These are phyloP conservation scores for Hyaena hyaena DNA, from an alignment of 2,113 vertebrate genomes.

Conservation along the genomic window DNA sequence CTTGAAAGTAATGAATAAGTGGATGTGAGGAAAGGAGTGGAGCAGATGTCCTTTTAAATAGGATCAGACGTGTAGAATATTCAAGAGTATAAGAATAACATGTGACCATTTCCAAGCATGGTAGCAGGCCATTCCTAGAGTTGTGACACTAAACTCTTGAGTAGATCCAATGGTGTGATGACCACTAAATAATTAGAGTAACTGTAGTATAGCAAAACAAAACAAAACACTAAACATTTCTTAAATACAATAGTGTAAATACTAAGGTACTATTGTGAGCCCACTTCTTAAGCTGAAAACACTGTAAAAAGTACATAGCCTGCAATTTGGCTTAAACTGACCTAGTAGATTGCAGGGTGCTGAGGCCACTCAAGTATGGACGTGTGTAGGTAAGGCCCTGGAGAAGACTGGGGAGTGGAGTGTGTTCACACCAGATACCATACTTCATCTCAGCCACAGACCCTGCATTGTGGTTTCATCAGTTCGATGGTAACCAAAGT, in stretches of 20 bases:
- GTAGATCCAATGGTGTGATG: background rate
- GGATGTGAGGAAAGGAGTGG: background rate
- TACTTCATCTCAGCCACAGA: background rate
- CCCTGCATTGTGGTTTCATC: background rate
- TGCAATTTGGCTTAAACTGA: background rate
- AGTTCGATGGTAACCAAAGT: background rate
- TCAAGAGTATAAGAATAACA: constrained; percentile 12
- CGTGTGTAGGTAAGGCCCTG: background rate
- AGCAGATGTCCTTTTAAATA: background rate
- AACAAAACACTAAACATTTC: background rate
- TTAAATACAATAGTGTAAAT: background rate
- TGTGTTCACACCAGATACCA: background rate
- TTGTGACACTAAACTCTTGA: background rate
- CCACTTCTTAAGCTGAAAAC: background rate
- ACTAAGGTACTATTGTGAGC: background rate
- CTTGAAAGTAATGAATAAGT: background rate
- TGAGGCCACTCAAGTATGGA: background rate
- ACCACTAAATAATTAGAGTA: background rate
- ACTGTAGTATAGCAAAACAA: background rate
- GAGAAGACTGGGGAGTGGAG: background rate
- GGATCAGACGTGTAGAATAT: background rate
- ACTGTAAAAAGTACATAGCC: background rate
- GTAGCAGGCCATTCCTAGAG: background rate
- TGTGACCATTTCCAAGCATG: background rate
- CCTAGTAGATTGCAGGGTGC: background rate